Conservation (phyloP, 2,888 invertebrate species). For the Lamproptera curius region DNA sequence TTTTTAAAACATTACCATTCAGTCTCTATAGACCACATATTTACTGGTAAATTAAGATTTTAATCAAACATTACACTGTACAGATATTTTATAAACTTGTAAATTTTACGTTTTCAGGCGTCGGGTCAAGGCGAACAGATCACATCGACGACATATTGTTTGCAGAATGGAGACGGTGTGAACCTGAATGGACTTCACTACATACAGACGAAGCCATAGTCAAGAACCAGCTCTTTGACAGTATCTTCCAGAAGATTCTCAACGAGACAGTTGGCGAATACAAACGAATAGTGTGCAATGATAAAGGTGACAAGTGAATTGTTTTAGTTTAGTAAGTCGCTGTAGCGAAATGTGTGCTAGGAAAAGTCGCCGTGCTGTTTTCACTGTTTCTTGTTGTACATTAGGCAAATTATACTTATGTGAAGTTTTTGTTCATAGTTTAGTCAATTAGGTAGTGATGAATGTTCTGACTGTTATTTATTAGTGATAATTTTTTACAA, state of each 20-base stretch:
- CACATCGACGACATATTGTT: constrained; percentile 69
- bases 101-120: too few relatives aligned
- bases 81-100: too few relatives aligned
- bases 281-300: constrained; percentile 43
- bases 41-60: too few relatives aligned
- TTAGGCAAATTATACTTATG: constrained; percentile 7
- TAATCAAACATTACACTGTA: too few relatives aligned
- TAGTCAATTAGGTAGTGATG: neutral
- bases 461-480: constrained; percentile 1
- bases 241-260: constrained; percentile 63
- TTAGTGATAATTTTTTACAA: constrained; percentile 1
- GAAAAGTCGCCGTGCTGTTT: constrained; percentile 2
- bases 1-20: too few relatives aligned
- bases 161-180: constrained; percentile 66
- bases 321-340: neutral
- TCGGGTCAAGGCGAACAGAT: constrained; percentile 56
- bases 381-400: neutral
- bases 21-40: too few relatives aligned
- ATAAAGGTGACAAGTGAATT: constrained; percentile 8
- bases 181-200: constrained; percentile 64
- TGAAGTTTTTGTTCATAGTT: neutral
- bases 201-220: constrained; percentile 59
- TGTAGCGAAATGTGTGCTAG: constrained; percentile 3
- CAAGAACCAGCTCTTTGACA: constrained; percentile 65
- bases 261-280: constrained; percentile 63